phyloP scores from a whole-genome alignment of 2,113 vertebrate genomes.

The Podiceps cristatus region DNA sequence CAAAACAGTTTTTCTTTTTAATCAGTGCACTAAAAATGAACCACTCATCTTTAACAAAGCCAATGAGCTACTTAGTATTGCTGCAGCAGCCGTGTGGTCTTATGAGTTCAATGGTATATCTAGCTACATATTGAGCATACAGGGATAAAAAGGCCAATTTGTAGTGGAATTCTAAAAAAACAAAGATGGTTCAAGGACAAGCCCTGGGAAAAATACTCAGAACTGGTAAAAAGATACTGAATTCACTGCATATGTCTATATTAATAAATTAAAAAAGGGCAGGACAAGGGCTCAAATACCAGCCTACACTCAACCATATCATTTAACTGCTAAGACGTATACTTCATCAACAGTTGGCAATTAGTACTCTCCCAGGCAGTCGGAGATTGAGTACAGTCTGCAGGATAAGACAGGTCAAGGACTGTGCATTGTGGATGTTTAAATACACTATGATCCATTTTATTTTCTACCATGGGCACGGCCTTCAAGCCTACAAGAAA shows the following conservation, averaged over 20 bases:
- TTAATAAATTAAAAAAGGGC: neutral
- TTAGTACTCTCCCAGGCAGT: neutral
- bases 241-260: neutral
- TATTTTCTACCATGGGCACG: neutral
- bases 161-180: neutral
- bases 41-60: neutral
- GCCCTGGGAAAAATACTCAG: neutral
- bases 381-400: neutral
- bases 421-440: neutral
- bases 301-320: neutral
- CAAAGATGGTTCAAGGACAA: neutral
- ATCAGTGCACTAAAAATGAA: neutral
- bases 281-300: neutral
- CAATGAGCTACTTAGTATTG: neutral
- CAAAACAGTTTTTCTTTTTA: neutral
- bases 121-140: neutral
- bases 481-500: neutral
- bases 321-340: neutral
- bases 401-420: neutral
- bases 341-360: neutral
- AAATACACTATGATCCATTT: neutral
- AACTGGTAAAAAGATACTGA: neutral
- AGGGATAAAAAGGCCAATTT: neutral
- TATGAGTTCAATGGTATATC: neutral
- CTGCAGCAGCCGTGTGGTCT: neutral